Evolutionary conservation across 2,888 invertebrate species (phyloP), one percentile per base, ranked within the genome.

Genomic region (Resseliella maxima): DNA sequence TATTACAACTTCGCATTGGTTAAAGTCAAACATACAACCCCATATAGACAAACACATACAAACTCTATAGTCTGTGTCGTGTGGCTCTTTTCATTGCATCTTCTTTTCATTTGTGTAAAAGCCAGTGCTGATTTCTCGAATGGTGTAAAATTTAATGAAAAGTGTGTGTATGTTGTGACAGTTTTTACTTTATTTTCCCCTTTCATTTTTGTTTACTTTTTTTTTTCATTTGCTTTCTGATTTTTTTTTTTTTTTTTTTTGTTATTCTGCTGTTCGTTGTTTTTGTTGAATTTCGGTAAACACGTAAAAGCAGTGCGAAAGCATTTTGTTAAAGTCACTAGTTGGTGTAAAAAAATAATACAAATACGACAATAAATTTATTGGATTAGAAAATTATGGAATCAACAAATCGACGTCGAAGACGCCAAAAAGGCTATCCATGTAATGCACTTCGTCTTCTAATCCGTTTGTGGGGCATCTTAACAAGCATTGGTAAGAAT

Each of bases 401-500:
- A 87, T 89, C 89, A 88, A 88, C 89, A 87, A 89, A 89, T 88
- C 89, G 72, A 72, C 72, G 90, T 87, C 89, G 89, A 88, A 90
- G 90, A 86, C 90, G 89, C 88, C 91, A 91, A 88, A 88, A 90
- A 88, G 90, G 89, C 88, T 90, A 90, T 88, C 89, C 89, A 64
- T 91, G 90, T 87, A 89, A 90, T 87, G 91, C 91, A 88, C 88
- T 91, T 87, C 89, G 90, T 88, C 90, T 90, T 88, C 88, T 90
- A 87, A 91, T 91, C 89, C 89, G 91, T 87, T 89, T 90, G 88
- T 90, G 90, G 89, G 91, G 91, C 88, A 88, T 91, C 88, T 89
- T 90, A 88, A 90, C 91, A 87, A 90, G 91, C 87, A 90, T 90
- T 88, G 91, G 91, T 91, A 88, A 90, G 90, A 81, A 31, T 27